Percentiles rank a stretch among this genome's conserved stretches.
phyloP scores from a whole-genome alignment of 2,888 invertebrate genomes.

The Proisotoma minuta region DNA sequence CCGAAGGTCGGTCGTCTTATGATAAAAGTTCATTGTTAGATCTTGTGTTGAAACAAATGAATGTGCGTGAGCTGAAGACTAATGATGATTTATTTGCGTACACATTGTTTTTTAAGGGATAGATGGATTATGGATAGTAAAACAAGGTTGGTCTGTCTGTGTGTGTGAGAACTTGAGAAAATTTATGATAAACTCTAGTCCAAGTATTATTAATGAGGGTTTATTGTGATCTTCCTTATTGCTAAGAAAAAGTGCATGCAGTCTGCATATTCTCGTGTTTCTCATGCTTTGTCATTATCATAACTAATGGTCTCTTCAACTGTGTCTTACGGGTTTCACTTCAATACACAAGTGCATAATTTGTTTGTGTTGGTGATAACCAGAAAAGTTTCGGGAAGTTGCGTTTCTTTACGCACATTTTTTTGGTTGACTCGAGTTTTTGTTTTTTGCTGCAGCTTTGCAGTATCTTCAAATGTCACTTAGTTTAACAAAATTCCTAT shows the following conservation, averaged over 20 bases:
- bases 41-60: too few relatives aligned
- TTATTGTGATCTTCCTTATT: not conserved
- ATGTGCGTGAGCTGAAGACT: too few relatives aligned
- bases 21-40: too few relatives aligned
- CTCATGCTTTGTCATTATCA: slow-evolving; percentile 5
- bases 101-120: too few relatives aligned
- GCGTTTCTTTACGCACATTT: not conserved
- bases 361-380: not conserved
- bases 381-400: not conserved
- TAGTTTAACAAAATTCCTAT: too few relatives aligned
- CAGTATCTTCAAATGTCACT: too few relatives aligned
- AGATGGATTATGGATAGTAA: too few relatives aligned
- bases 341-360: not conserved
- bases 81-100: too few relatives aligned
- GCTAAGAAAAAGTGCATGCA: too few relatives aligned
- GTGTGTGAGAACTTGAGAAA: not conserved
- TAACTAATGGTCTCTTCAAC: not conserved
- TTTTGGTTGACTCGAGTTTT: not conserved
- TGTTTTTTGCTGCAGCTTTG: not conserved
- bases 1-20: too few relatives aligned
- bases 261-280: not conserved
- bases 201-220: slow-evolving; percentile 5
- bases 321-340: not conserved
- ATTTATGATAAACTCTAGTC: slow-evolving; percentile 2
- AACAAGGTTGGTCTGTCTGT: not conserved